These are phyloP conservation scores for Heliconius aoede DNA, from an alignment of 2,888 invertebrate species.

Conservation along the genomic window DNA sequence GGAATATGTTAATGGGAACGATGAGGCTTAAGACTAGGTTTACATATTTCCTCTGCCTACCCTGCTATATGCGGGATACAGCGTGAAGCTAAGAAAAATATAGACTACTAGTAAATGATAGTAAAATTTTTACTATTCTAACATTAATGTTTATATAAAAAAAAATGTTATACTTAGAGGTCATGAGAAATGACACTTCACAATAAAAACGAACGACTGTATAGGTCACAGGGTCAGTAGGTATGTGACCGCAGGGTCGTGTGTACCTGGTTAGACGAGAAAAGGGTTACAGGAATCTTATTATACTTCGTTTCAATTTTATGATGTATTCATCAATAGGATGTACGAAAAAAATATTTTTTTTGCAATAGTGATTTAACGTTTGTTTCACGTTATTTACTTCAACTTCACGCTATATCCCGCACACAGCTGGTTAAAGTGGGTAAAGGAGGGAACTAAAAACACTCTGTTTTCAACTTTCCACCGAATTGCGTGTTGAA, in stretches of 20 bases:
- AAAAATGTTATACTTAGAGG: not conserved
- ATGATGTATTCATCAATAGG: not conserved
- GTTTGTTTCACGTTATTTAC: not conserved
- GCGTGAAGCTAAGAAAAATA: not conserved
- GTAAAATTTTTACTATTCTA: not conserved
- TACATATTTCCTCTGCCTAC: no score
- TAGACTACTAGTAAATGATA: not conserved
- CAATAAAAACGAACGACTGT: constrained; percentile 35
- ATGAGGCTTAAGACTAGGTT: no score
- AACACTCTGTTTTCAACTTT: no score
- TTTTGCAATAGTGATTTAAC: not conserved
- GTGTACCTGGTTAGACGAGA: constrained; percentile 30
- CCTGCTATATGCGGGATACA: not conserved
- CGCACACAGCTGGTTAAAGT: no score
- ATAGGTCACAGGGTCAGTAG: constrained; percentile 43
- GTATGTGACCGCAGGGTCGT: constrained; percentile 41
- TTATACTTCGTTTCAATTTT: constrained; percentile 3
- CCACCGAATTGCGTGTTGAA: no score
- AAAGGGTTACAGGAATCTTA: constrained; percentile 39
- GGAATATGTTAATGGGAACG: no score
- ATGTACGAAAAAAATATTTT: not conserved
- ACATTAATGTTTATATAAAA: not conserved
- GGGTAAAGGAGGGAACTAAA: no score
- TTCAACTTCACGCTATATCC: not conserved
- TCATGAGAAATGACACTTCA: constrained; percentile 50